A percentile compares a stretch with the other conserved stretches of the same genome.
Evolutionary conservation across 2,888 invertebrate species (phyloP).

Genomic region (Pollenia amentaria): DNA sequence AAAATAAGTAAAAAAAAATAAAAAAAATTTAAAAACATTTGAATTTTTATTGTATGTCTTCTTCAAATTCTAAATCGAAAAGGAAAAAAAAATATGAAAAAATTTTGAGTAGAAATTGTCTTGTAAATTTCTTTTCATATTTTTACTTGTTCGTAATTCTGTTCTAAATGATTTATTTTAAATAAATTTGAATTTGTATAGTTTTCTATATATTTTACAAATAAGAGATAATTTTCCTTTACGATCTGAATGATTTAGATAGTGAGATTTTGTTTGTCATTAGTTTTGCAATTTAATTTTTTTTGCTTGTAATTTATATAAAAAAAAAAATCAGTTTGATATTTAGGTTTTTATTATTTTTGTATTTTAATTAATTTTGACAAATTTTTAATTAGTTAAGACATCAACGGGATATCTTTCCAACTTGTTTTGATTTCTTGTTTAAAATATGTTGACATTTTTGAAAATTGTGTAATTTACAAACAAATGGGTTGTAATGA

Average conservation of each 20-base stretch:
- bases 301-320: slow-evolving; percentile 37
- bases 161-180: slow-evolving; percentile 32
- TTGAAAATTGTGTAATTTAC: slow-evolving; percentile 52
- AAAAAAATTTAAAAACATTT: background rate
- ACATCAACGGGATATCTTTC: slow-evolving; percentile 27
- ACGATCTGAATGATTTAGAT: slow-evolving; percentile 53
- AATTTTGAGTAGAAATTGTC: background rate
- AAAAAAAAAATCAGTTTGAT: slow-evolving; percentile 1
- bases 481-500: slow-evolving; percentile 34
- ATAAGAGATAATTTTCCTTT: slow-evolving; percentile 24
- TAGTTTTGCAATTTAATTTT: slow-evolving; percentile 29
- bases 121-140: slow-evolving; percentile 15
- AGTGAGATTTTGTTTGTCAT: slow-evolving; percentile 34
- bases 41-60: background rate
- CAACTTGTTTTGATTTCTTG: background rate
- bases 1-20: background rate
- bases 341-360: slow-evolving; percentile 48
- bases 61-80: background rate
- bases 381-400: slow-evolving; percentile 60
- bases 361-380: slow-evolving; percentile 63
- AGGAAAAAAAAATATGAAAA: background rate
- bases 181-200: slow-evolving; percentile 1
- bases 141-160: background rate
- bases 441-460: slow-evolving; percentile 53
- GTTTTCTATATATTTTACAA: slow-evolving; percentile 4